A percentile compares a stretch with the other conserved stretches of the same genome.
Evolutionary conservation across 2,888 invertebrate genomes (phyloP).

Genomic region (Galerucella nymphaeae): DNA sequence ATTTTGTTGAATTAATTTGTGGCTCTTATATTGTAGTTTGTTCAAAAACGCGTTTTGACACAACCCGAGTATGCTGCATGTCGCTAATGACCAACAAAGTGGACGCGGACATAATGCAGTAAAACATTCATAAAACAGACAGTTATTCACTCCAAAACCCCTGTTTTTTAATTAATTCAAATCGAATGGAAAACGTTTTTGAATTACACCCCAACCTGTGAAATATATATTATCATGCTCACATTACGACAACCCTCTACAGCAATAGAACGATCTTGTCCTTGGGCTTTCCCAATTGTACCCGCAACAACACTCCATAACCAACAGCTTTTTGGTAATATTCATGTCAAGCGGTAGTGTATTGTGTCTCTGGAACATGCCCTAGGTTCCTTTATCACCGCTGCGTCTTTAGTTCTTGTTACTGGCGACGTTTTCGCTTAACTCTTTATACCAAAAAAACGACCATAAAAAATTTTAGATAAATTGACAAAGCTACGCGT

Average conservation of each 20-base stretch:
- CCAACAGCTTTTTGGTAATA: slow-evolving; percentile 39
- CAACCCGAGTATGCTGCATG: no score
- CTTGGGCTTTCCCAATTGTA: slow-evolving; percentile 38
- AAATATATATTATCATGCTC: neutral
- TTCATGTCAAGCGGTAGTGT: slow-evolving; percentile 48
- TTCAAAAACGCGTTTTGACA: no score
- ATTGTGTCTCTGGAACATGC: slow-evolving; percentile 42
- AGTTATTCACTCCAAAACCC: no score
- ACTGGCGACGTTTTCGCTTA: neutral
- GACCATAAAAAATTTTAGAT: slow-evolving; percentile 30
- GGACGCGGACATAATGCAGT: no score
- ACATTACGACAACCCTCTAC: neutral
- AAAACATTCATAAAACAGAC: no score
- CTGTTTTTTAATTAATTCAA: no score
- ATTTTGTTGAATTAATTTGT: no score
- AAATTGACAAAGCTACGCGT: slow-evolving; percentile 21
- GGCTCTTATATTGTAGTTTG: no score
- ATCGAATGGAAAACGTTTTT: no score
- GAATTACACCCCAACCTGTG: no score
- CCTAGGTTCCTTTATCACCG: slow-evolving; percentile 37
- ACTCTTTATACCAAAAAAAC: neutral
- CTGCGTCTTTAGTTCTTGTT: slow-evolving; percentile 20
- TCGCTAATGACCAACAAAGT: no score
- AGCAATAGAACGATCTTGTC: slow-evolving; percentile 8
- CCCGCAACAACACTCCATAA: slow-evolving; percentile 40